Conservation (phyloP, 2,888 invertebrate species). For the Labia minor region DNA sequence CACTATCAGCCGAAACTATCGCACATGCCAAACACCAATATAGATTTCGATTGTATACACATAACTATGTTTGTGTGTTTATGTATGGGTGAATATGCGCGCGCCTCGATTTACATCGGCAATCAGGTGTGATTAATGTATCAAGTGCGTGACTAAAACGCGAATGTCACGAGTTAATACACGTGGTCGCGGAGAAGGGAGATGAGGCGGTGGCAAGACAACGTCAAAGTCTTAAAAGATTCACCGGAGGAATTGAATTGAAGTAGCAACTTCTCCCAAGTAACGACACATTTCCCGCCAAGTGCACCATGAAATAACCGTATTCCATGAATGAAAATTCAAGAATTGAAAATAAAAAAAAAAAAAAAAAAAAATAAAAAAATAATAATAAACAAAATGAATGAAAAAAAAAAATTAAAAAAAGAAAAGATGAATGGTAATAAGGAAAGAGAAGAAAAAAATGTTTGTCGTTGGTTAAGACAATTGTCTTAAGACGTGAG, state of each 20-base stretch:
- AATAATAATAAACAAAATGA: too few relatives aligned
- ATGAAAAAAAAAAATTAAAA: too few relatives aligned
- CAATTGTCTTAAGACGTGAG: not conserved
- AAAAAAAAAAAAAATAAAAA: too few relatives aligned
- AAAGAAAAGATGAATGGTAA: too few relatives aligned
- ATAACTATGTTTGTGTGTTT: constrained; percentile 2
- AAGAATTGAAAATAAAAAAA: not conserved
- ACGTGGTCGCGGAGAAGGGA: not conserved
- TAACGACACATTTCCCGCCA: not conserved
- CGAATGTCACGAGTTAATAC: not conserved
- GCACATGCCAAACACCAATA: constrained; percentile 2
- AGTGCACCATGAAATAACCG: not conserved
- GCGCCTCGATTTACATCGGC: not conserved
- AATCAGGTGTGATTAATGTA: constrained; percentile 13
- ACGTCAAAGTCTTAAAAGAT: not conserved
- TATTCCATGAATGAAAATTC: not conserved
- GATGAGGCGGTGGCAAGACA: not conserved
- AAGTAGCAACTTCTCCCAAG: not conserved
- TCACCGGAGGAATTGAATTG: not conserved
- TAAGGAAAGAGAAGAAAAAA: too few relatives aligned
- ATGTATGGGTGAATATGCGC: not conserved
- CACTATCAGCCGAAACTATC: not conserved
- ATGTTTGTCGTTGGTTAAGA: too few relatives aligned
- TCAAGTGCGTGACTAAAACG: constrained; percentile 6
- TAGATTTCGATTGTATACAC: not conserved